Base-by-base conservation (phyloP, 2,888 invertebrate genomes). In the Hirtodrosophila duncani region DNA sequence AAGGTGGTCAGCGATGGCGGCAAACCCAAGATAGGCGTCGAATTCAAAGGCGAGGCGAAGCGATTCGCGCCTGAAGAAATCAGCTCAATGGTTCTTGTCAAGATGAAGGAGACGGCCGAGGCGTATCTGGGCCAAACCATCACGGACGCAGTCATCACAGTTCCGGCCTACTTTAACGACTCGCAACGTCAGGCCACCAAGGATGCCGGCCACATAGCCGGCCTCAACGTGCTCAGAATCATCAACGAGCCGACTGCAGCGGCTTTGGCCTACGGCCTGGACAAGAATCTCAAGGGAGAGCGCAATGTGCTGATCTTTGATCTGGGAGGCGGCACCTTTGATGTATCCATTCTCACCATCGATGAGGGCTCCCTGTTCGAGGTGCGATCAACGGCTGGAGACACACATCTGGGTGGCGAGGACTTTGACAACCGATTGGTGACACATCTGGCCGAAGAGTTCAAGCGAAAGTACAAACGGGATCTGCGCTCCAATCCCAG, bases 351-450 rank as follows among this genome's bases (percentile, higher is more conserved):
- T 81, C 88, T 98, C 75, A 96, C 96, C 67, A 98, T 98, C 83
- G 97, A 97, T 88, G 97, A 97, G 85, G 92, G 97, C 87, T 84
- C 85, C 0, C 90, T 94, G 70, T 98, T 98, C 86, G 97, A 98
- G 85, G 98, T 97, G 10, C 95, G 95, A 83, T 93, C 97, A 4
- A 98, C 96, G n/a, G 95, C 96, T 55, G 97, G 97, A 61, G 97
- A 98, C 84, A 97, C 97, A 44, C 97, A 96, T 84, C 90, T 96
- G 88, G 96, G 96, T 75, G 96, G 96, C 60, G 96, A 96, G 88
- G 96, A 68, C 49, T 95, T 95, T 68, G 96, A 97, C 62, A 95
- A 94, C 87, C 89, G 94, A 13, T 91, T 96, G 90, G 94, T 96
- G 3, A 93, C 91, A 80, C 94, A 95, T 86, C 93, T 96, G 65